Evolutionary conservation across 2,113 vertebrate genomes (phyloP).

Genomic region (Tupaia chinensis): DNA sequence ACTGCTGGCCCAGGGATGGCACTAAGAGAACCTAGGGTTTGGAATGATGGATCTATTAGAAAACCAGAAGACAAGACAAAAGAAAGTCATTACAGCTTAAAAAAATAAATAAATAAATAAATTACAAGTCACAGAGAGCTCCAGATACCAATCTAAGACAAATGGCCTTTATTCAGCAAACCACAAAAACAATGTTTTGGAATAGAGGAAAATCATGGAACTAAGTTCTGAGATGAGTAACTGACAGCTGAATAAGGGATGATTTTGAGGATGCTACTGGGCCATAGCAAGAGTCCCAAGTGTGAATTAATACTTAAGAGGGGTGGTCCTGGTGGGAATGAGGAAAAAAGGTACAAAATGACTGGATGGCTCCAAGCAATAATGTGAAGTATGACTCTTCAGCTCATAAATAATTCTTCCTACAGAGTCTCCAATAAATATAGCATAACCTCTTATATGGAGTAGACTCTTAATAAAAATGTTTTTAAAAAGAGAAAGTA

Average conservation of each 20-base stretch:
- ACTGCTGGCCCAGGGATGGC: background rate
- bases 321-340: background rate
- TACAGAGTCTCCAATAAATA: background rate
- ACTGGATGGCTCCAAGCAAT: background rate
- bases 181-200: background rate
- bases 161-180: background rate
- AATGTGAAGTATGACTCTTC: background rate
- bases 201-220: background rate
- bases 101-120: background rate
- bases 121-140: background rate
- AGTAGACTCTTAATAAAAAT: background rate
- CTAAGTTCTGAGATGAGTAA: background rate
- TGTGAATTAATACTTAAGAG: background rate
- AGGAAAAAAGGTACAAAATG: background rate
- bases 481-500: background rate
- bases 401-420: background rate
- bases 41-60: background rate
- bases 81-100: background rate
- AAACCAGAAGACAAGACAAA: background rate
- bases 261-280: background rate
- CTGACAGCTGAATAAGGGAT: background rate
- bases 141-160: background rate
- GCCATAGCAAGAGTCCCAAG: background rate
- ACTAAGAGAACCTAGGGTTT: background rate
- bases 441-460: background rate